Conservation (phyloP, 2,113 vertebrate genomes). For the Tiliqua scincoides region DNA sequence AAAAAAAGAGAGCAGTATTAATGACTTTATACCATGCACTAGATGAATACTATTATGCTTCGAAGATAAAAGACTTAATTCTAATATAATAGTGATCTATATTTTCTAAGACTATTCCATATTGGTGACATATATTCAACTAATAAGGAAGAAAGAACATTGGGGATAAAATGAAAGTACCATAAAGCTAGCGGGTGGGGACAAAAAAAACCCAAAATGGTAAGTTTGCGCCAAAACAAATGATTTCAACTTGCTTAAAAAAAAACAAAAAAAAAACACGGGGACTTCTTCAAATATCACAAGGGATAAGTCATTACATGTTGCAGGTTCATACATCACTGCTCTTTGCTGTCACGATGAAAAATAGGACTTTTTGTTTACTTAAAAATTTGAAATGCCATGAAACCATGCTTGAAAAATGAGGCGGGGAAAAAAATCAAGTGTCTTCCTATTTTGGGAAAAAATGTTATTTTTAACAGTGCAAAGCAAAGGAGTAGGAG, state of each 20-base stretch:
- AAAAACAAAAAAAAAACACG: no score
- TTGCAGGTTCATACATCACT: constrained; percentile 71
- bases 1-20: neutral
- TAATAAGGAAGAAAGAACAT: constrained; percentile 3
- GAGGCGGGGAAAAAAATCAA: constrained; percentile 55
- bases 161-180: constrained; percentile 47
- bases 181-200: constrained; percentile 38
- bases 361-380: constrained; percentile 77
- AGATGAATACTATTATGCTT: neutral
- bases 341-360: constrained; percentile 72
- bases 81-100: neutral
- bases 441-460: constrained; percentile 61
- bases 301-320: constrained; percentile 67
- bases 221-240: constrained; percentile 60
- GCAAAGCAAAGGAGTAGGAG: constrained; percentile 42
- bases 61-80: neutral
- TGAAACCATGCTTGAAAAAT: constrained; percentile 77
- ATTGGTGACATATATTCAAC: constrained; percentile 40
- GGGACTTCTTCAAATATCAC: constrained; percentile 65
- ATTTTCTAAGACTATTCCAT: constrained; percentile 31
- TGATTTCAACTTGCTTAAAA: constrained; percentile 58
- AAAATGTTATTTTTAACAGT: constrained; percentile 69
- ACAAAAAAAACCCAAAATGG: constrained; percentile 11
- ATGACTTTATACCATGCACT: neutral
- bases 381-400: constrained; percentile 76